Evolutionary conservation across 2,888 invertebrate species (phyloP).

Genomic region (Arge pagana): DNA sequence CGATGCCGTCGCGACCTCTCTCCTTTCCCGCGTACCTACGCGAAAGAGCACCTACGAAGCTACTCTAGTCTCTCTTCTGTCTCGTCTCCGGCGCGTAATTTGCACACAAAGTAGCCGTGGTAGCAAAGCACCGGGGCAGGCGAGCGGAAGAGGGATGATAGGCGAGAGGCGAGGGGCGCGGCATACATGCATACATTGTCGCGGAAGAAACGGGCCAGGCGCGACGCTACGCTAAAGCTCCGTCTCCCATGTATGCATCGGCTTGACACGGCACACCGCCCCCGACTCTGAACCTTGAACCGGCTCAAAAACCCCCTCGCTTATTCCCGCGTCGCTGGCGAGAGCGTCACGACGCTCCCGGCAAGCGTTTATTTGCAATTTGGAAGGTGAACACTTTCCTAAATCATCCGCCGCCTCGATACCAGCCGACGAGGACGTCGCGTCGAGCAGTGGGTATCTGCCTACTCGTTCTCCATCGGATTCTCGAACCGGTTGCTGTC

Average conservation of each 20-base stretch:
- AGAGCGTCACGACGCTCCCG: no score
- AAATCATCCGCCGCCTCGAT: no score
- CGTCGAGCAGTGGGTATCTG: no score
- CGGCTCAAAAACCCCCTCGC: background rate
- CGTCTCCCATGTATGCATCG: conserved; percentile 26
- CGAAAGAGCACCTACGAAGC: conserved; percentile 3
- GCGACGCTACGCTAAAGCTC: conserved; percentile 50
- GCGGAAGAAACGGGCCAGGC: conserved; percentile 24
- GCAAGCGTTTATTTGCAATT: no score
- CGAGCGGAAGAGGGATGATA: conserved; percentile 24
- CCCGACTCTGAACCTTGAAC: conserved; percentile 8
- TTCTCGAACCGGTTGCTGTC: no score
- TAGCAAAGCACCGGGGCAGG: conserved; percentile 42
- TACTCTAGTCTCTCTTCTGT: conserved; percentile 37
- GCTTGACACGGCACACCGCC: conserved; percentile 8
- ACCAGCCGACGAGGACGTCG: no score
- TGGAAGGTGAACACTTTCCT: no score
- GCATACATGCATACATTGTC: conserved; percentile 26
- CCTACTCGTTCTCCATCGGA: no score
- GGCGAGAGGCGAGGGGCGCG: conserved; percentile 30
- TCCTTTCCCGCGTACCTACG: conserved; percentile 5
- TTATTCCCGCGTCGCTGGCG: no score
- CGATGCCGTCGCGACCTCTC: background rate
- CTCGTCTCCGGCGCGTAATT: conserved; percentile 52
- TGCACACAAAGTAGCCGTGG: conserved; percentile 57